Base-by-base conservation (phyloP, 2,113 vertebrate genomes). In the Corythoichthys haematopterus region DNA sequence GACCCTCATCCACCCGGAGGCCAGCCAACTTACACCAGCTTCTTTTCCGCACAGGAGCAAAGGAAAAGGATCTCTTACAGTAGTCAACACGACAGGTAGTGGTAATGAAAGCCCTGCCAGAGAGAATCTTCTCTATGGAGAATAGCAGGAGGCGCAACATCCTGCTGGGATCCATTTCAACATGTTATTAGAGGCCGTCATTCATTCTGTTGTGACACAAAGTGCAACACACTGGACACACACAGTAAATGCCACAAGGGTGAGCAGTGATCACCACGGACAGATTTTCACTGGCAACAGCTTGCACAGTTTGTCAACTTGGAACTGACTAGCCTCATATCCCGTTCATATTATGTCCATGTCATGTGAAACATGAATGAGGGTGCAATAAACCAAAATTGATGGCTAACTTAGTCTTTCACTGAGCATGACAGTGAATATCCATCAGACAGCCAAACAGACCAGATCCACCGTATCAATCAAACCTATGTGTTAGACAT, bases 121-220 rank as follows among this genome's bases (percentile, higher is more conserved):
- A 68, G 69, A 68, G 70, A 60, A 60, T 56, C 66, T 80, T 9
- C 67, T 81, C 48, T 72, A 73, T 83, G 69, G 66, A 83, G 79
- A 80, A 79, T 68, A 85, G 81, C 69, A 66, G 79, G 80, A 75
- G 69, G 80, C 50, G 43, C 15, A 1, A 55, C 20, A 38, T 61
- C 77, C 74, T 51, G 66, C 83, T 80, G 82, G 70, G 76, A 83
- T 81, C 71, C 58, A 82, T 81, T 86, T 83, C 77, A 82, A 40
- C 61, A 6, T 58, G 70, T 80, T 82, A 84, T 84, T 76, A 80
- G 76, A 81, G 74, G 65, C 64, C 8, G 68, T 80, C 76, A 75
- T 67, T 84, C 80, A 80, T 45, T 66, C 57, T 8, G 52, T 8
- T 16, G 45, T 51, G 37, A 53, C 64, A 70, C 69, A 72, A 76